Evolutionary conservation across 2,797 vertebrate species (phyloP), one percentile per base, ranked within the genome.

Genomic region (Acipenser transmontanus): DNA sequence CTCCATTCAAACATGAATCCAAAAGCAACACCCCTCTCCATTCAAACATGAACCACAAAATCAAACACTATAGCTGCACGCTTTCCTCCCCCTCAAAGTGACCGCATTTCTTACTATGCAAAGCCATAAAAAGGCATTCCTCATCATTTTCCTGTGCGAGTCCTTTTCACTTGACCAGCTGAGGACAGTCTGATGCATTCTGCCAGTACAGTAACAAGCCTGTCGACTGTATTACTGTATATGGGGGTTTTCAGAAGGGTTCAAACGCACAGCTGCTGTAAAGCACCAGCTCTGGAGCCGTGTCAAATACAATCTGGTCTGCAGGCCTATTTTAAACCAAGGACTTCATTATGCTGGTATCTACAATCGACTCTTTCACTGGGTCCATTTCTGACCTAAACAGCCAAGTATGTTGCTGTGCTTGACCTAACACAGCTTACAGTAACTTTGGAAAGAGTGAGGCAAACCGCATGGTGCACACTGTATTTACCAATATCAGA

Each of bases 181-280:
- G 34, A 17, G 0, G 17, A 17, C 17, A 17, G 17, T 17, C 17
- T 17, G 17, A 34, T 34, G 34, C 34, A 34, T 34, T 17, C 51
- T 12, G 8, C 7, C 50, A 8, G 17, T 11, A 20, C 20, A 7
- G 50, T 34, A 17, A 47, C 50, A 11, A 34, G 34, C 34, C 34
- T 34, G 34, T 34, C 4, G 2, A 7, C 20, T 47, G 49, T 47
- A 17, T 47, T n/a, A 50, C 64, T 66, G 47, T 61, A 50, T 66
- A 61, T 60, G 47, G 57, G 12, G 57, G 50, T 50, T 51, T 17
- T 47, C 34, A 20, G 47, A 8, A 49, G 56, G 65, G 12, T 59
- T 66, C 59, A 65, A 49, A 59, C 12, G 47, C 10, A 66, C 59
- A 66, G 49, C 65, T 66, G 65, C 14, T 50, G 59, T 50, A 60